Base-by-base conservation (phyloP, 1,140 invertebrate species). In the Drosophila novamexicana region DNA sequence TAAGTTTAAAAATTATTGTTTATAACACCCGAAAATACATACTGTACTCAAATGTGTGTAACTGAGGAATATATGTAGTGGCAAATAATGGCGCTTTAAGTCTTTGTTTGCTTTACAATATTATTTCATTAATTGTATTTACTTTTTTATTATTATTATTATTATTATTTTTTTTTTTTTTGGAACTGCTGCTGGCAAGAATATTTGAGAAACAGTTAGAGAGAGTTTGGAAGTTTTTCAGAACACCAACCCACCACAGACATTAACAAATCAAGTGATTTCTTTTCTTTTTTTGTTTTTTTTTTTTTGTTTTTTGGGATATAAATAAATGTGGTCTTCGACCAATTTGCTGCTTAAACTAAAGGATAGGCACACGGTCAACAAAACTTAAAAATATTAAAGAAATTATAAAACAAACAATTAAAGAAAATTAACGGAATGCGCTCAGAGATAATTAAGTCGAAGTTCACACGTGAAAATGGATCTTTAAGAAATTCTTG, bases 81-180 rank as follows among this genome's bases (percentile, higher is more conserved):
- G 84, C 84, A 89, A 89, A 70, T 75, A 89, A 89, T 89, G 84
- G 84, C 84, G 81, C 68, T 89, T 75, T 67, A 90, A 89, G 84
- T 89, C 84, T 89, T 89, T 84, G 77, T 75, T 77, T 88, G 76
- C 80, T 81, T 81, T 50, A 68, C 64, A 70, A 29, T 57, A 5
- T 14, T 44, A 29, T n/a, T 10, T 50, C 18, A 7, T 39, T 36
- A 16, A 32, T 34, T 18, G 22, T 40, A 12, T 42, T 52, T 42
- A 18, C 32, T 49, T 58, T 37, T 1, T 10, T 8, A 10, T 54
- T 54, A 6, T 3, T 14, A 14, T 14, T 14, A 14, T 14, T 14
- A 14, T 14, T 14, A 14, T 14, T 18, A n/a, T 39, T 36, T 56
- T 47, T 18, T 65, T 29, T 54, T 37, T 49, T 68, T 56, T 64